A percentile compares a stretch with the other conserved stretches of the same genome.
phyloP scores from a whole-genome alignment of 1,140 invertebrate genomes.

The Drosophila ercepeae region DNA sequence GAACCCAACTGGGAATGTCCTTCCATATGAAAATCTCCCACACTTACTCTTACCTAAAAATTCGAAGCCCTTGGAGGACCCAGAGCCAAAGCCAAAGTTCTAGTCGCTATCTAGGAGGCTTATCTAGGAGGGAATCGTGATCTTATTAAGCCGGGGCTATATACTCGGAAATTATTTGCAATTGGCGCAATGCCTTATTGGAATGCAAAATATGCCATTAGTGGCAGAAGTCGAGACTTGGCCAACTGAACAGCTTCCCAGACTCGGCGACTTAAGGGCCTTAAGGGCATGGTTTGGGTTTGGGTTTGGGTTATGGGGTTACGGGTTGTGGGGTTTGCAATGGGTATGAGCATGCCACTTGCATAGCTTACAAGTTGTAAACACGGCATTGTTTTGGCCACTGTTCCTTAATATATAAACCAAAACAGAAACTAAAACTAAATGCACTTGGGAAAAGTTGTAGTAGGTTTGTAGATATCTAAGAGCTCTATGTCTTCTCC shows the following conservation, averaged over 20 bases:
- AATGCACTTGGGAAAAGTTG: slow-evolving; percentile 4
- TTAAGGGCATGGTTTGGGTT: slow-evolving; percentile 35
- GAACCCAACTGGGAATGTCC: slow-evolving; percentile 5
- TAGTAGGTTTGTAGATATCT: too few species aligned
- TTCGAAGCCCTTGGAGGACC: slow-evolving; percentile 15
- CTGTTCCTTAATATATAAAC: slow-evolving; percentile 52
- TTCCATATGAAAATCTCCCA: slow-evolving; percentile 41
- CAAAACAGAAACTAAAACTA: slow-evolving; percentile 19
- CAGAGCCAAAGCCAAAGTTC: slow-evolving; percentile 11
- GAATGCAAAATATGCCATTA: slow-evolving; percentile 81
- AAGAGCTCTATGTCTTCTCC: too few species aligned
- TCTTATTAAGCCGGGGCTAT: slow-evolving; percentile 64
- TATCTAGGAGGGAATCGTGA: slow-evolving; percentile 69
- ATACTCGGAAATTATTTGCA: slow-evolving; percentile 76
- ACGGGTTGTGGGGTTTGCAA: neutral
- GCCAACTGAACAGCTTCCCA: slow-evolving; percentile 37
- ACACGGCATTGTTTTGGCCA: slow-evolving; percentile 75
- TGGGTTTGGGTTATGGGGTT: neutral
- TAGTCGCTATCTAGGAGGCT: slow-evolving; percentile 53
- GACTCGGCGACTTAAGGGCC: slow-evolving; percentile 25
- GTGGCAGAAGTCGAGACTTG: slow-evolving; percentile 57
- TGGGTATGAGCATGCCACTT: slow-evolving; percentile 45
- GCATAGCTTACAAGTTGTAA: slow-evolving; percentile 76
- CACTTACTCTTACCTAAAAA: slow-evolving; percentile 29
- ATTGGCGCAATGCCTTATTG: slow-evolving; percentile 75